Base-by-base conservation (phyloP, 2,888 invertebrate genomes). In the Ornithoptera priamus region DNA sequence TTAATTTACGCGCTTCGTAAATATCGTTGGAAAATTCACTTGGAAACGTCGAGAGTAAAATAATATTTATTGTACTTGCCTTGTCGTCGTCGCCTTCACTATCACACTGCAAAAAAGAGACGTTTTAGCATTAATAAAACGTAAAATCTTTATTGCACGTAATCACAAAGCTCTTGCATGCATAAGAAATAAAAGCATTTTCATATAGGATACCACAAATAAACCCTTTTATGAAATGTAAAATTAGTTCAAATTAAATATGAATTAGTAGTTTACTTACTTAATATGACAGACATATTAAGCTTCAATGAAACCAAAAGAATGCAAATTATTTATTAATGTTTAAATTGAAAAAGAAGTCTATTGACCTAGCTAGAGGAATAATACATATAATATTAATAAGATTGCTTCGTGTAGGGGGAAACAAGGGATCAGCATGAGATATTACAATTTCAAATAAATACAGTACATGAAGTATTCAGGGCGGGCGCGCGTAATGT, bases 31-130 rank as follows among this genome's bases (percentile, higher is more conserved):
- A 67, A 64, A 68, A 64, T 78, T 76, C 77, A 79, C 73, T 72
- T 70, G 67, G 57, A 71, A 72, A 71, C 69, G 71, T 61, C 69
- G 65, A 58, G 50, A 24, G 71, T 72, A 72, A 75, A 81, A 82
- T 78, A 80, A 81, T 78, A 76, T 67, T 70, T 42, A 81, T 78
- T 77, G 74, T 81, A 91, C 95, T 94, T 93, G 96, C 97, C 97
- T 97, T 97, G 94, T 96, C 97, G 93, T 97, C 97, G 93, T 96
- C 96, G 93, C 96, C 96, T 94, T 96, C 96, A 94, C 96, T 97
- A 97, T 97, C 97, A 97, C 97, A 97, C 97, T 97, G 95, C 78
- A 95, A 96, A 88, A 93, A 88, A 89, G 88, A 89, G 90, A 92
- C 92, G 46, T 67, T 70, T 70, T 57, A 60, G 22, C 56, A 67